Conservation (phyloP, 2,113 vertebrate species). For the Struthio camelus region DNA sequence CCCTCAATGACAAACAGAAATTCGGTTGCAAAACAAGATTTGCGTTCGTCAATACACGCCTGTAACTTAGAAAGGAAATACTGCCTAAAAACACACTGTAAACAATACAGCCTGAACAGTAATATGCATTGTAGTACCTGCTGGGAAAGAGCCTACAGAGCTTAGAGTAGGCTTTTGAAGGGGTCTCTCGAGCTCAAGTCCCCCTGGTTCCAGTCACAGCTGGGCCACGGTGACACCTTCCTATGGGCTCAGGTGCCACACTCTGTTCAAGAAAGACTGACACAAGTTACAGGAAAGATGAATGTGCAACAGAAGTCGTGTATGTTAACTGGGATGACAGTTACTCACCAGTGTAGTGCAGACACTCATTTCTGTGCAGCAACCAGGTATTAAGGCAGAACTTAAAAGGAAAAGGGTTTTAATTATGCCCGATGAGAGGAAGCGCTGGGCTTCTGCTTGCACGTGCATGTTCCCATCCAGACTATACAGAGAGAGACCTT, state of each 20-base stretch:
- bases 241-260: neutral
- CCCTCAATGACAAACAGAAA: neutral
- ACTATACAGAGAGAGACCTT: neutral
- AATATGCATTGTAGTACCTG: neutral
- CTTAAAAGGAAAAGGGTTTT: neutral
- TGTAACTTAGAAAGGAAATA: neutral
- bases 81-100: neutral
- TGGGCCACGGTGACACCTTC: too few species aligned
- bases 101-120: neutral
- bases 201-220: neutral
- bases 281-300: neutral
- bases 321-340: neutral
- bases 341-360: accelerated
- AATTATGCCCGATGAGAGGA: neutral
- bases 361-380: neutral
- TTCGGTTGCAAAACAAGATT: neutral
- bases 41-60: neutral
- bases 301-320: neutral
- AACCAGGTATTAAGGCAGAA: neutral
- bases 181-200: accelerated
- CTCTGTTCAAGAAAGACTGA: accelerated
- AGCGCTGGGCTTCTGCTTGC: neutral
- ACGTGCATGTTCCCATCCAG: accelerated
- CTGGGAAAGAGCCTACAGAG: neutral
- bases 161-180: neutral